A percentile compares a stretch with the other conserved stretches of the same genome.
These are phyloP conservation scores for Brassicogethes aeneus DNA, from an alignment of 2,888 invertebrate species.

Conservation along the genomic window DNA sequence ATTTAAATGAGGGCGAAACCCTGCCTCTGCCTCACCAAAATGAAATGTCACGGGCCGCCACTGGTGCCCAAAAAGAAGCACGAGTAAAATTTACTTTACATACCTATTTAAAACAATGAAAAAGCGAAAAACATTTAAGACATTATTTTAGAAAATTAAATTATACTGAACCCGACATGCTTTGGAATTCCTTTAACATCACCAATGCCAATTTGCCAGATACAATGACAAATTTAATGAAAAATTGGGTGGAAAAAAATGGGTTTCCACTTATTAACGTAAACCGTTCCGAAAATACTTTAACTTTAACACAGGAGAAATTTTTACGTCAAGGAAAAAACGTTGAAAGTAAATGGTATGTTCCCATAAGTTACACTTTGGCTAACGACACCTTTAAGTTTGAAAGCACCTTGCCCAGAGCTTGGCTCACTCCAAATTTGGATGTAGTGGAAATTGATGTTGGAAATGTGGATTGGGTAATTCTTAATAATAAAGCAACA, in stretches of 20 bases:
- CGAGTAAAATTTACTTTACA: no score
- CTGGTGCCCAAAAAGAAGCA: no score
- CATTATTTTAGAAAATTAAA: slow-evolving; percentile 36
- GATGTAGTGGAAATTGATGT: slow-evolving; percentile 7
- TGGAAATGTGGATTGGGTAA: slow-evolving; percentile 18
- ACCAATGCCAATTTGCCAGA: slow-evolving; percentile 8
- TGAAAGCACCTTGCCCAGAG: slow-evolving; percentile 28
- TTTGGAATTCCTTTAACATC: slow-evolving; percentile 40
- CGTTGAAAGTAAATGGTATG: slow-evolving; percentile 32
- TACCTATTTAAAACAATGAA: no score
- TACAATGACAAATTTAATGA: slow-evolving; percentile 39
- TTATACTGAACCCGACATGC: slow-evolving; percentile 42
- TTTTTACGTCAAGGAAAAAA: no score
- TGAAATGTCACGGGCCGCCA: no score
- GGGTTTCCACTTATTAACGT: slow-evolving; percentile 51
- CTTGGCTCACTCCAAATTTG: slow-evolving; percentile 27
- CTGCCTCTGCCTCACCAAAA: no score
- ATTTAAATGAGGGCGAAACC: no score
- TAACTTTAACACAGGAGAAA: slow-evolving; percentile 19
- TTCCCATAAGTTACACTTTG: slow-evolving; percentile 47
- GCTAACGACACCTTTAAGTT: slow-evolving; percentile 36
- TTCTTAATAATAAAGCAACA: slow-evolving; percentile 22
- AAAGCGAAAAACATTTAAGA: no score
- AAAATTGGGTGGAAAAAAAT: slow-evolving; percentile 51
- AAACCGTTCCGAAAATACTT: slow-evolving; percentile 7